A percentile compares a stretch with the other conserved stretches of the same genome.
Conservation (phyloP, 2,113 vertebrate species). For the Thalassarche chlororhynchos region DNA sequence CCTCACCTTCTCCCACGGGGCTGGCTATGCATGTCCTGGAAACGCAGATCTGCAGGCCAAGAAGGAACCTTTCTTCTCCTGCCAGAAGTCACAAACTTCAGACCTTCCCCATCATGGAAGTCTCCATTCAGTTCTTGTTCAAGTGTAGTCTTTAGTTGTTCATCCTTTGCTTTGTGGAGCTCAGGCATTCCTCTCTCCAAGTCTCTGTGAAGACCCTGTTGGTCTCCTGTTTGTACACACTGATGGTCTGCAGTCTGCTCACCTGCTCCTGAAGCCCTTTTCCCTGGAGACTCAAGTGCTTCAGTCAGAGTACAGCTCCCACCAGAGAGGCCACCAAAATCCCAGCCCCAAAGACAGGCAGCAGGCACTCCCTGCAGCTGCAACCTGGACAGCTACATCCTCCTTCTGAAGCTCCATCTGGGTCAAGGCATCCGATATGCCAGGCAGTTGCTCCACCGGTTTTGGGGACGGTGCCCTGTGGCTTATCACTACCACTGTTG, state of each 20-base stretch:
- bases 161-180: neutral
- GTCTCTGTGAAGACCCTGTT: neutral
- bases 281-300: neutral
- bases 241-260: neutral
- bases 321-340: neutral
- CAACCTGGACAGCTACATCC: neutral
- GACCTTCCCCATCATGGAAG: neutral
- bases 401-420: neutral
- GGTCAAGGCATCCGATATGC: neutral
- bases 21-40: neutral
- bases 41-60: neutral
- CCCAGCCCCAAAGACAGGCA: neutral
- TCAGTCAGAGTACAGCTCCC: neutral
- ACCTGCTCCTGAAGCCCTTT: neutral
- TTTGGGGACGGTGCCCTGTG: neutral
- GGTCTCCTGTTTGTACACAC: neutral
- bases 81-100: neutral
- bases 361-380: neutral
- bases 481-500: neutral
- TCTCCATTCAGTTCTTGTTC: neutral
- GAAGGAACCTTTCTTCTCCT: neutral
- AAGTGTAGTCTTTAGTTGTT: neutral
- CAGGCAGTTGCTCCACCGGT: neutral
- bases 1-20: neutral
- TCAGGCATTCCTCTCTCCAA: neutral